These are phyloP conservation scores for Alentia gelatinosa DNA, from an alignment of 2,888 invertebrate species.

Conservation along the genomic window DNA sequence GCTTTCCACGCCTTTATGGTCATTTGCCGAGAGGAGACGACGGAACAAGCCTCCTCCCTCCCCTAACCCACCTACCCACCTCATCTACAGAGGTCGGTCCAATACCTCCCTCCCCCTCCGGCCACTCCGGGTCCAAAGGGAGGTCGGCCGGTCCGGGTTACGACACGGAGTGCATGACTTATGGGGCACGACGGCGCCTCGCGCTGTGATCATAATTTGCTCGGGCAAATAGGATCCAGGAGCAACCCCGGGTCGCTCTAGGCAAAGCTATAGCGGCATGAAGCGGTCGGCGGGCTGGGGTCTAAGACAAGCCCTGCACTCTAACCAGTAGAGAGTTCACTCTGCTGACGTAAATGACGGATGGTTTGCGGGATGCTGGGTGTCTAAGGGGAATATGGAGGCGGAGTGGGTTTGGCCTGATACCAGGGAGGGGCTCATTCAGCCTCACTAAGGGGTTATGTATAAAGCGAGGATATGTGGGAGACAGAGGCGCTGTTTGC, in stretches of 20 bases:
- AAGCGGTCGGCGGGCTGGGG: not conserved
- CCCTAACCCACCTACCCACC: not conserved
- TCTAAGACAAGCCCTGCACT: not conserved
- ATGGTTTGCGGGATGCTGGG: not conserved
- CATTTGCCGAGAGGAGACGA: not conserved
- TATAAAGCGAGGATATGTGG: not conserved
- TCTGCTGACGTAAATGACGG: conserved; percentile 36
- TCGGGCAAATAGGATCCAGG: not conserved
- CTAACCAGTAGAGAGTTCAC: not conserved
- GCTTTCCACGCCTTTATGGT: not conserved
- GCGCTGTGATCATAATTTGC: not conserved
- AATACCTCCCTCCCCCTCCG: not conserved
- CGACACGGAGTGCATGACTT: not conserved
- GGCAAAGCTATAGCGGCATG: not conserved
- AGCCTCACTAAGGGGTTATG: not conserved
- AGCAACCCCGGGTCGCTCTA: not conserved
- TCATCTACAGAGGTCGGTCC: not conserved
- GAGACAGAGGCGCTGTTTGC: conserved; percentile 29
- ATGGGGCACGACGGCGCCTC: not conserved
- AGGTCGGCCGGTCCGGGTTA: not conserved
- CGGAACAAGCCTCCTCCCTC: not conserved
- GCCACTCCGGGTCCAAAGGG: not conserved
- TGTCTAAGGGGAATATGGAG: not conserved
- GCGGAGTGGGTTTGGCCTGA: not conserved
- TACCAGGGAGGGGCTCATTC: not conserved